phyloP scores from a whole-genome alignment of 2,888 invertebrate genomes.

The Drosophila heteroneura region DNA sequence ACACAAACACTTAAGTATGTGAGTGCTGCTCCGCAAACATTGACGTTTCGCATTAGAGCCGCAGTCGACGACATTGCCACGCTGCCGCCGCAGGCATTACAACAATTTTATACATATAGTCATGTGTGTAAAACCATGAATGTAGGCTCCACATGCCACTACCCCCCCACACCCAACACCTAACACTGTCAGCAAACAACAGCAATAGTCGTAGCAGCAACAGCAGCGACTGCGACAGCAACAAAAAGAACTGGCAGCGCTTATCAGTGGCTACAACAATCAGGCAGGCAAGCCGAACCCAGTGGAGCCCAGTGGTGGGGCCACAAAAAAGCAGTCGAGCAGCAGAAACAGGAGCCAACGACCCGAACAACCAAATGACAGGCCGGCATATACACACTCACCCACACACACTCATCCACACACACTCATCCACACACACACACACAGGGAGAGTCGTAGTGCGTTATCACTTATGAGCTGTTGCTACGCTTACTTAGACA shows the following conservation, averaged over 20 bases:
- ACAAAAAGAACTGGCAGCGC: constrained; percentile 32
- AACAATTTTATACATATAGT: constrained; percentile 65
- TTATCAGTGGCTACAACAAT: constrained; percentile 72
- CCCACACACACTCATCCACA: too few relatives aligned
- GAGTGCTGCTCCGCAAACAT: constrained; percentile 42
- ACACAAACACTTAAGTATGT: constrained; percentile 30
- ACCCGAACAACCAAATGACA: constrained; percentile 73
- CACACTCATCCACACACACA: not conserved
- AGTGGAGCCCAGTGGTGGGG: constrained; percentile 23
- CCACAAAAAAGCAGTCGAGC: constrained; percentile 44
- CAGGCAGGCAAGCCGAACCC: constrained; percentile 39
- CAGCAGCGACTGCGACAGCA: not conserved
- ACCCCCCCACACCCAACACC: not conserved
- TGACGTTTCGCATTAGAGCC: constrained; percentile 56
- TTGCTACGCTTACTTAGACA: constrained; percentile 44
- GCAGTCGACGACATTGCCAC: constrained; percentile 24
- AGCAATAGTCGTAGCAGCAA: not conserved
- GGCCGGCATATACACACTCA: constrained; percentile 24
- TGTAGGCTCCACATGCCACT: not conserved
- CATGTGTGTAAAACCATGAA: not conserved
- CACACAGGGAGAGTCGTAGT: not conserved
- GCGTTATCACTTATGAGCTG: constrained; percentile 68
- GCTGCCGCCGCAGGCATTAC: constrained; percentile 58
- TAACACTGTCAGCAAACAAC: constrained; percentile 34
- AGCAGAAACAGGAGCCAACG: constrained; percentile 62